Base-by-base conservation (phyloP, 2,888 invertebrate species). In the Salticus scenicus region DNA sequence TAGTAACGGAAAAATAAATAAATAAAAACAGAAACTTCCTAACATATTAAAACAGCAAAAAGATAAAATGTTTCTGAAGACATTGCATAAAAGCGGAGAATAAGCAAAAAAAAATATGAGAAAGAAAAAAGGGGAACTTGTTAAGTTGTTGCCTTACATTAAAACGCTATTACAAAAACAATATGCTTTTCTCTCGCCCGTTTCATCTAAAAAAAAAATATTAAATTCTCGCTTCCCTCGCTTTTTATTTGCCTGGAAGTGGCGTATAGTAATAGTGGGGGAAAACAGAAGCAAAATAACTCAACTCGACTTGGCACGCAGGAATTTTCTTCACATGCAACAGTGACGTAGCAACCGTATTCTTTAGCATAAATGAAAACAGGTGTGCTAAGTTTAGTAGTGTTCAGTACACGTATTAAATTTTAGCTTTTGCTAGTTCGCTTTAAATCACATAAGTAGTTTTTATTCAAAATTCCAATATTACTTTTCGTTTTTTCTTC, bases 151-250 rank as follows among this genome's bases (percentile, higher is more conserved):
- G 57, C 24, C 31, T 37, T 27, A 28, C 57, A 42, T 74, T 81
- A 75, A 81, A 81, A 81, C 67, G 70, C 70, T 63, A 81, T 75
- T 81, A 64, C 69, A 69, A 81, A 81, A 81, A 81, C 81, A 81
- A 81, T 80, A 67, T 70, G 69, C 73, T 69, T 63, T 81, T n/a
- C 74, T 63, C 37, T 47, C 79, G 64, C 42, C 79, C 64, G n/a
- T 63, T 30, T 42, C 1, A n/a, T 31, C 12, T 7, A 30, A 20
- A 17, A 27, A n/a, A 51, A 47, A 72, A 47, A 28, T 72, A 72
- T 72, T 47, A 30, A 47, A 30, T 47, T 47, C 28, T 30, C 30
- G 27, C 20, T 72, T 30, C 20, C 20, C 47, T n/a, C n/a, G 10
- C 47, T 28, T 24, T 57, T 47, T 47, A 24, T 24, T 57, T 57